Percentiles rank a stretch among this genome's conserved stretches.
Evolutionary conservation across 2,888 invertebrate genomes (phyloP).

Genomic region (Malachius bipustulatus): DNA sequence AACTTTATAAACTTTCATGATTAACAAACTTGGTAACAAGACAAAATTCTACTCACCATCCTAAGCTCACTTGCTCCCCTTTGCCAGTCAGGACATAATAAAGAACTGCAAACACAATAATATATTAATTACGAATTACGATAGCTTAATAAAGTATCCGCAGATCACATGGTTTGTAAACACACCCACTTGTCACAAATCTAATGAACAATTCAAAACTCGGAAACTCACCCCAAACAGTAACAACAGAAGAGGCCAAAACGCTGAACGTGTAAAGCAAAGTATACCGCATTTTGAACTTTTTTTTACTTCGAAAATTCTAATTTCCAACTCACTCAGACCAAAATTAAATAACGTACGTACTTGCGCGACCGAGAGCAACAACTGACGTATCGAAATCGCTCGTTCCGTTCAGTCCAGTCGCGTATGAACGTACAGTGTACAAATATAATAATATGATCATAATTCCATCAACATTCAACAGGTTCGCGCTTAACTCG

Average conservation of each 20-base stretch:
- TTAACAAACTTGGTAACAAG: too few relatives aligned
- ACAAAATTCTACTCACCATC: slow-evolving; percentile 86
- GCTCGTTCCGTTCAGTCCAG: too few relatives aligned
- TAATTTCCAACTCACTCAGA: too few relatives aligned
- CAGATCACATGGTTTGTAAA: slow-evolving; percentile 20
- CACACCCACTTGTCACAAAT: slow-evolving; percentile 10
- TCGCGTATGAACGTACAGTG: too few relatives aligned
- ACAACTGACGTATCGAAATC: too few relatives aligned
- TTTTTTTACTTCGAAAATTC: too few relatives aligned
- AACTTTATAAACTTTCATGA: slow-evolving; percentile 37
- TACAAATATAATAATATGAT: too few relatives aligned
- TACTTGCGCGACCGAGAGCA: too few relatives aligned
- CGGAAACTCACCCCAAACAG: slow-evolving; percentile 22
- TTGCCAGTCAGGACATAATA: slow-evolving; percentile 72
- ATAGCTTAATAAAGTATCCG: too few relatives aligned
- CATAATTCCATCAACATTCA: too few relatives aligned
- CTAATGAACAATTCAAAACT: slow-evolving; percentile 8
- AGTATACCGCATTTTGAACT: slow-evolving; percentile 43
- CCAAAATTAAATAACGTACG: too few relatives aligned
- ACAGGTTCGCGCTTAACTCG: too few relatives aligned
- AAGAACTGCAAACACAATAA: slow-evolving; percentile 36
- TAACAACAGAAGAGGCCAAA: slow-evolving; percentile 14
- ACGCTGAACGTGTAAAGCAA: slow-evolving; percentile 44
- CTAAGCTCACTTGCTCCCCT: slow-evolving; percentile 77
- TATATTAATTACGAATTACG: slow-evolving; percentile 10